Percentiles rank a stretch among this genome's conserved stretches.
These are phyloP conservation scores for Anas platyrhynchos DNA, from an alignment of 2,113 vertebrate genomes.

Conservation along the genomic window DNA sequence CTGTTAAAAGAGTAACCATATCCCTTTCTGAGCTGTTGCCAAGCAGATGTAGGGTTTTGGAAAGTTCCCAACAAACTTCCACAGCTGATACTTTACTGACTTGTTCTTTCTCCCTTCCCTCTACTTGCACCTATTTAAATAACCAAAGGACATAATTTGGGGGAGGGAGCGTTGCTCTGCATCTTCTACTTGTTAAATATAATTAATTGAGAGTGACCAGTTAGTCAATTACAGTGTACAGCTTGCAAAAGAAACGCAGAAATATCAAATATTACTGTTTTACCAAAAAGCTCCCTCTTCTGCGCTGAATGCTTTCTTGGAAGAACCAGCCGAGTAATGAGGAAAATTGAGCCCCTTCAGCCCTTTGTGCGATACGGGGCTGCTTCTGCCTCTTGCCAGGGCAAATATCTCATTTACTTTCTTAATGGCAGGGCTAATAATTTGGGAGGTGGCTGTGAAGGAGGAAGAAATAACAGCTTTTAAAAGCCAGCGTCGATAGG, in stretches of 20 bases:
- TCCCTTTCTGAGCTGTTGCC: conserved; percentile 81
- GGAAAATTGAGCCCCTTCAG: neutral
- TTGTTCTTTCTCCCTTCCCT: conserved; percentile 67
- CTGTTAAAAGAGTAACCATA: conserved; percentile 83
- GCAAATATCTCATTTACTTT: neutral
- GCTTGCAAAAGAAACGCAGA: neutral
- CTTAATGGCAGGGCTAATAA: neutral
- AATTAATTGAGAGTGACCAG: conserved; percentile 42
- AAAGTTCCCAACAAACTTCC: conserved; percentile 82
- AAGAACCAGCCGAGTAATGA: neutral
- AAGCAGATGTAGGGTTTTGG: conserved; percentile 86
- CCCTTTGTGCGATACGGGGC: neutral
- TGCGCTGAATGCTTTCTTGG: neutral
- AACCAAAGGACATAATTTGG: conserved; percentile 47
- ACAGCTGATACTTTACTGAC: conserved; percentile 74
- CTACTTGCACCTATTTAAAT: conserved; percentile 68
- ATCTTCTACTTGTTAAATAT: conserved; percentile 41
- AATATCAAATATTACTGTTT: conserved; percentile 36
- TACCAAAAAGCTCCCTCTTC: neutral
- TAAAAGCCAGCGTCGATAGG: neutral
- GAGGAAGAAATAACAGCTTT: neutral
- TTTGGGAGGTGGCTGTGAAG: neutral
- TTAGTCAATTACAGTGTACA: neutral
- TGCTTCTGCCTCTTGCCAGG: neutral
- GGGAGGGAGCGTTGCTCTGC: conserved; percentile 25